These are phyloP conservation scores for Pluvialis apricaria DNA, from an alignment of 2,113 vertebrate species.

Conservation along the genomic window DNA sequence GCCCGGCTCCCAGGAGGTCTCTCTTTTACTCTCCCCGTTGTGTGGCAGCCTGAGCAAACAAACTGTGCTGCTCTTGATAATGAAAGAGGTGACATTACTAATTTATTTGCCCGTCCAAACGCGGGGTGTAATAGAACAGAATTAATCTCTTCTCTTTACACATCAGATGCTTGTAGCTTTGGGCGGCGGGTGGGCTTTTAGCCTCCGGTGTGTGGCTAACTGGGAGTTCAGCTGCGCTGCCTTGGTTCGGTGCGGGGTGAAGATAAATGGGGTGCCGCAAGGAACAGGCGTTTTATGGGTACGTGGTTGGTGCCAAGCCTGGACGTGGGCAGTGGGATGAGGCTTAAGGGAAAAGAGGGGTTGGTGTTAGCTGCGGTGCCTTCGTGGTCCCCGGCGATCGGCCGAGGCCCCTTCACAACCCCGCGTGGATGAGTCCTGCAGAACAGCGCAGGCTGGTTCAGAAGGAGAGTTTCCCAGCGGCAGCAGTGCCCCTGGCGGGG, in stretches of 20 bases:
- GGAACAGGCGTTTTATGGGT: background rate
- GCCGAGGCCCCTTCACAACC: background rate
- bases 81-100: constrained; percentile 15
- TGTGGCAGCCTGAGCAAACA: constrained; percentile 22
- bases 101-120: constrained; percentile 22
- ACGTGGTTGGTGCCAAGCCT: background rate
- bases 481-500: background rate
- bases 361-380: background rate
- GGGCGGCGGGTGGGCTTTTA: background rate
- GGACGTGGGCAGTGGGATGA: background rate
- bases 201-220: background rate
- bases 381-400: rapidly evolving
- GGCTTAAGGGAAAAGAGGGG: background rate
- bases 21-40: background rate
- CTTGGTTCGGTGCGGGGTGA: background rate
- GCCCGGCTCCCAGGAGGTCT: background rate
- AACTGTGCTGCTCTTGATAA: constrained; percentile 17
- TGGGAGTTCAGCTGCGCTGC: background rate
- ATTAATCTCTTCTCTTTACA: constrained; percentile 21
- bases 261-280: background rate
- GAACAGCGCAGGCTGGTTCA: background rate
- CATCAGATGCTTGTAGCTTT: background rate
- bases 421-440: background rate
- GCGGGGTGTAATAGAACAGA: constrained; percentile 1
- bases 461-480: background rate